These are phyloP conservation scores for Actinemys pallida DNA, from an alignment of 2,113 vertebrate genomes.

Conservation along the genomic window DNA sequence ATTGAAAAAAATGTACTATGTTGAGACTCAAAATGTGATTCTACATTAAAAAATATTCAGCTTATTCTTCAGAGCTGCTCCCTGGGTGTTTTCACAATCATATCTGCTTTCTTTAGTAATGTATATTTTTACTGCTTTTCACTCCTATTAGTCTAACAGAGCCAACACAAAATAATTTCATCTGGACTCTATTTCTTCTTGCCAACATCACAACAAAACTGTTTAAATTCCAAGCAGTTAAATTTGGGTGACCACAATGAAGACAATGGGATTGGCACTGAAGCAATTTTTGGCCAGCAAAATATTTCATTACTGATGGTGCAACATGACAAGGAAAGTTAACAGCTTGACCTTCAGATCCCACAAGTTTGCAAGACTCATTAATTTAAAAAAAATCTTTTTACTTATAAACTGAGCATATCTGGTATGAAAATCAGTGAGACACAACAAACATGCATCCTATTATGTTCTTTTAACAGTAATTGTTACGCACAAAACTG, in stretches of 20 bases:
- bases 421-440: not conserved
- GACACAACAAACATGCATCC: not conserved
- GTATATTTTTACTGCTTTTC: not conserved
- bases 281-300: not conserved
- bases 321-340: not conserved
- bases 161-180: not conserved
- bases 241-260: not conserved
- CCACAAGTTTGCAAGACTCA: not conserved
- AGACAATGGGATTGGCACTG: not conserved
- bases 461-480: not conserved
- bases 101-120: not conserved
- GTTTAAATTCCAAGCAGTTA: not conserved
- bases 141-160: fast-evolving
- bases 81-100: not conserved
- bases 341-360: not conserved
- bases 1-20: not conserved
- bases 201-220: not conserved
- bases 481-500: not conserved
- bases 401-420: not conserved
- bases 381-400: not conserved
- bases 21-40: not conserved
- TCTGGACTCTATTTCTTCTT: not conserved
- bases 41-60: not conserved
- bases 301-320: not conserved
- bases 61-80: not conserved